phyloP scores from a whole-genome alignment of 2,888 invertebrate genomes.

The Hymenopus coronatus region DNA sequence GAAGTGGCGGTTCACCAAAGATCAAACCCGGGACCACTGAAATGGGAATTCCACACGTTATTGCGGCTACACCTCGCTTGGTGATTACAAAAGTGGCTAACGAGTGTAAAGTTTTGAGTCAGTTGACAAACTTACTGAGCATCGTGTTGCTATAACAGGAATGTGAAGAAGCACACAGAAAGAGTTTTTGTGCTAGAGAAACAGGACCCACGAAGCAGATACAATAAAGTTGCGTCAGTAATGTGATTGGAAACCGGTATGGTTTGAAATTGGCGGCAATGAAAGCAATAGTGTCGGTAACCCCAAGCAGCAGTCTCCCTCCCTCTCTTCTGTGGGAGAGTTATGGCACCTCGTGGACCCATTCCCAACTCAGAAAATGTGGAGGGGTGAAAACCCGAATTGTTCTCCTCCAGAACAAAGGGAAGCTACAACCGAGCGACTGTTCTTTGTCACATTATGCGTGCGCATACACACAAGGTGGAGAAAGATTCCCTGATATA shows the following conservation, averaged over 20 bases:
- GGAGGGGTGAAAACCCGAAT: not conserved
- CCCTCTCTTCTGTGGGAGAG: not conserved
- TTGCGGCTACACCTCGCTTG: too few species aligned
- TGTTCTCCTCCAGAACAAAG: not conserved
- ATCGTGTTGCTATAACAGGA: too few species aligned
- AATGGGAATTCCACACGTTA: too few species aligned
- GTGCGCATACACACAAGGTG: not conserved
- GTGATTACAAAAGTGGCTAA: too few species aligned
- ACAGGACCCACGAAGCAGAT: not conserved
- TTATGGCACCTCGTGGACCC: not conserved
- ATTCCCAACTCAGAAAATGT: not conserved
- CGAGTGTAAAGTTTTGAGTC: too few species aligned
- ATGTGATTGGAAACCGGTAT: not conserved
- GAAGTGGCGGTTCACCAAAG: too few species aligned
- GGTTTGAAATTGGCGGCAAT: not conserved
- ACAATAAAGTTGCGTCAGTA: not conserved
- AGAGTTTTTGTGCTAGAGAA: too few species aligned
- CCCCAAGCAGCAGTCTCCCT: not conserved
- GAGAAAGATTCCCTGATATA: not conserved
- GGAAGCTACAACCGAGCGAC: not conserved
- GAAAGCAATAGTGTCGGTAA: not conserved
- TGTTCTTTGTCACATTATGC: not conserved
- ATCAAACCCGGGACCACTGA: too few species aligned
- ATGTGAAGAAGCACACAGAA: too few species aligned
- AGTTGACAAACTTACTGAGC: too few species aligned